Conservation (phyloP, 1,140 invertebrate genomes). For the Neodiprion lecontei region DNA sequence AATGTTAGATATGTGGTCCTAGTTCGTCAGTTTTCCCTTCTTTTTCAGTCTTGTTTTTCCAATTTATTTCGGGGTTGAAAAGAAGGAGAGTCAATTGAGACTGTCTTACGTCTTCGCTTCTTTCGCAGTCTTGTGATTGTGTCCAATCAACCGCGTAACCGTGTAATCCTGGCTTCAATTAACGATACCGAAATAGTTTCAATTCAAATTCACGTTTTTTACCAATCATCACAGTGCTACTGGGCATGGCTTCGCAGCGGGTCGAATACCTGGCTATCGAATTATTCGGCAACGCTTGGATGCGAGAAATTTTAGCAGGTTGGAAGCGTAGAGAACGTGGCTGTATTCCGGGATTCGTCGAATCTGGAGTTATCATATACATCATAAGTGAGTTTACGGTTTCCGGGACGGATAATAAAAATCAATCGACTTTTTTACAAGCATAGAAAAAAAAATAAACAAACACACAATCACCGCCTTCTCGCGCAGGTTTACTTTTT, state of each 20-base stretch:
- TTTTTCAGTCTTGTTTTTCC: too few species aligned
- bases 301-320: constrained; percentile 70
- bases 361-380: constrained; percentile 82
- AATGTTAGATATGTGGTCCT: too few species aligned
- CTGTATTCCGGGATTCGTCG: constrained; percentile 83
- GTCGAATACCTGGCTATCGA: constrained; percentile 81
- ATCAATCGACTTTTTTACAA: constrained; percentile 2
- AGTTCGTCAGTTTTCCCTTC: too few species aligned
- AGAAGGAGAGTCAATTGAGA: too few species aligned
- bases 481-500: constrained; percentile 82
- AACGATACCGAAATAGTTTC: too few species aligned
- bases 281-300: constrained; percentile 78
- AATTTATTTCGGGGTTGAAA: too few species aligned
- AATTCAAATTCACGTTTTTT: too few species aligned
- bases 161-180: too few species aligned
- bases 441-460: constrained; percentile 28
- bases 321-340: constrained; percentile 84
- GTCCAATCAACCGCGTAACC: too few species aligned
- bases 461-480: constrained; percentile 38
- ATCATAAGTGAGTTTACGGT: constrained; percentile 74
- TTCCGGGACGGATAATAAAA: constrained; percentile 10
- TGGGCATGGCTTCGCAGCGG: constrained; percentile 83
- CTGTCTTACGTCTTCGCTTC: too few species aligned
- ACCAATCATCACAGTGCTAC: constrained; percentile 66
- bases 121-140: too few species aligned